Base-by-base conservation (phyloP, 2,113 vertebrate species). In the Melanostigma gelatinosum region DNA sequence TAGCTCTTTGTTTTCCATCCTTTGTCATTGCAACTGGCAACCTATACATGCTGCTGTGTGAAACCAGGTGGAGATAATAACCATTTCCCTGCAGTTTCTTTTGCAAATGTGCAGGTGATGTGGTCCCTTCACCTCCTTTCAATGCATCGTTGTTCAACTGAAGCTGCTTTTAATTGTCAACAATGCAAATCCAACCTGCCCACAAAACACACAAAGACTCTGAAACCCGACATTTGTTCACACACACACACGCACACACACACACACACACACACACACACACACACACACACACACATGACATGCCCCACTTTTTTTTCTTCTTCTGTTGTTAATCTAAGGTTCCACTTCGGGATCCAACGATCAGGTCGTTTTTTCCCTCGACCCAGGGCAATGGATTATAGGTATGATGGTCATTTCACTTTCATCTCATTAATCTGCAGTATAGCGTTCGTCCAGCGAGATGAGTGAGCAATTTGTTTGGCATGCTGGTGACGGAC, bases 1-100 rank as follows among this genome's bases (percentile, higher is more conserved):
- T n/a, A n/a, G n/a, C n/a, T n/a, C 7, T 48, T 77, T 2, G 2
- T 72, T 69, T 50, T 83, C 24, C 8, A 7, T 76, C 4, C 36
- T 72, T 20, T 46, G 42, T 34, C 32, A 54, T 81, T 38, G 24
- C 32, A 74, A 63, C 2, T 27, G 42, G 69, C 55, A 44, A 27
- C 50, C 38, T 27, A 22, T 32, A 34, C 27, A 54, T 65, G 24
- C 60, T 77, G 60, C 66, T 32, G 24, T 27, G 29, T 72, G 63
- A 75, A 46, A 76, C 22, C 22, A 44, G 64, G 42, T 57, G 61
- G 75, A 29, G 16, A 42, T 38, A 15, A 58, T 55, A n/a, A 36
- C 52, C 24, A 88, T 86, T 92, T 91, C 75, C 85, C 75, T 88
- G 42, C 38, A 60, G 29, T 90, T 90, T 89, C 80, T 79, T 87